Percentiles rank a stretch among this genome's conserved stretches.
phyloP scores from a whole-genome alignment of 2,797 vertebrate species.

The Podarcis siculus region DNA sequence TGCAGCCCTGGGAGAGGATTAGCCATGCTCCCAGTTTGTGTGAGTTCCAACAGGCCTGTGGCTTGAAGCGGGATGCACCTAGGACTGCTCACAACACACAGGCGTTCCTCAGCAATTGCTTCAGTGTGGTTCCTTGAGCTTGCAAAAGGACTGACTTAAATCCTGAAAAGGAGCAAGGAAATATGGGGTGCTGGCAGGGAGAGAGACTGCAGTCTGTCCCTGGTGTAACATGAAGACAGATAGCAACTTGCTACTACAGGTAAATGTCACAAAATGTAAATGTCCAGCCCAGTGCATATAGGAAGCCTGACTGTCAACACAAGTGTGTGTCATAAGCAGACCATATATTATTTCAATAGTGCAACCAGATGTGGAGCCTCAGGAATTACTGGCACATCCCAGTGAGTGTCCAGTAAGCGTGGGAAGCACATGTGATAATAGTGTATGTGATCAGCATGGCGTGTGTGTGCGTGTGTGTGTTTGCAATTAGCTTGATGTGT shows the following conservation, averaged over 20 bases:
- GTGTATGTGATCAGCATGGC: not conserved
- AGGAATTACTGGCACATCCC: not conserved
- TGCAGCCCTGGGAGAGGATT: not conserved
- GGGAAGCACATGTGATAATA: not conserved
- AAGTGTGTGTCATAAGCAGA: not conserved
- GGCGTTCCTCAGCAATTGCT: not conserved
- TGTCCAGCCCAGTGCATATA: not conserved
- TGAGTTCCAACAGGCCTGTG: not conserved
- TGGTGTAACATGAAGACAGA: not conserved
- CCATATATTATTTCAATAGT: not conserved
- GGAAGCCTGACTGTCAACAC: too few species aligned
- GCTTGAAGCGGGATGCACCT: not conserved
- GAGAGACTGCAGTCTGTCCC: not conserved
- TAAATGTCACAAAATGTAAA: not conserved
- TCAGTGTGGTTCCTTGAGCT: not conserved
- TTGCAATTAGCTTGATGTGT: constrained; percentile 34
- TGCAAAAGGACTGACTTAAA: not conserved
- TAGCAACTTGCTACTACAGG: not conserved
- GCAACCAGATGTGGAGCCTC: not conserved
- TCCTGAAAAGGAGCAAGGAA: not conserved
- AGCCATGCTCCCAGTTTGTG: too few species aligned
- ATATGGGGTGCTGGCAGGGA: not conserved
- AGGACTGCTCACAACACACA: not conserved
- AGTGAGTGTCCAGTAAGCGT: not conserved
- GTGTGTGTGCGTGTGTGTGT: not conserved